Percentiles rank a stretch among this genome's conserved stretches.
Conservation (phyloP, 2,113 vertebrate species). For the Polypterus senegalus region DNA sequence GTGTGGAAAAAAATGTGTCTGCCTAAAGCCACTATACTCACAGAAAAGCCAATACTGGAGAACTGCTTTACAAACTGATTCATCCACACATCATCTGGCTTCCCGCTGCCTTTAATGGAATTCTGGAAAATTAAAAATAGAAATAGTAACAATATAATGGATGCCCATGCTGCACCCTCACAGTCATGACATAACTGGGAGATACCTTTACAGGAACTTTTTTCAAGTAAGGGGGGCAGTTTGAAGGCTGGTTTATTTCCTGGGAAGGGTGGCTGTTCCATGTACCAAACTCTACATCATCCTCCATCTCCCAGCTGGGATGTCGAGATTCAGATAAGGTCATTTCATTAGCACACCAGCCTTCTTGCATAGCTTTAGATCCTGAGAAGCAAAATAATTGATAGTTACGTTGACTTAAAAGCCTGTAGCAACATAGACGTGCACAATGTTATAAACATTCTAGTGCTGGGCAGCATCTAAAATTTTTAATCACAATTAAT, state of each 20-base stretch:
- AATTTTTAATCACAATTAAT: too few species aligned
- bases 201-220: constrained; percentile 81
- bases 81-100: constrained; percentile 89
- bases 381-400: constrained; percentile 34
- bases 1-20: too few species aligned
- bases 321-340: constrained; percentile 51
- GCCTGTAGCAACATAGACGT: too few species aligned
- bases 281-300: constrained; percentile 92
- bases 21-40: constrained; percentile 42
- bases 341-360: constrained; percentile 77
- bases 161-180: not conserved
- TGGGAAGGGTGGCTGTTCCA: constrained; percentile 80
- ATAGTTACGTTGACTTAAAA: too few species aligned
- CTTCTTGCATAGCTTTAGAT: constrained; percentile 88
- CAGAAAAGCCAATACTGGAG: constrained; percentile 78
- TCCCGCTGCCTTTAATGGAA: constrained; percentile 76
- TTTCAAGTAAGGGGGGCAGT: constrained; percentile 80
- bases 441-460: not conserved
- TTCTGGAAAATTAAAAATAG: constrained; percentile 42
- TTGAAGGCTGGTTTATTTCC: constrained; percentile 70
- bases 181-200: not conserved
- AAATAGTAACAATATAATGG: not conserved
- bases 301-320: constrained; percentile 85
- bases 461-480: not conserved
- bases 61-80: constrained; percentile 92